A percentile compares a stretch with the other conserved stretches of the same genome.
Conservation (phyloP, 2,888 invertebrate species). For the Volucella inanis region DNA sequence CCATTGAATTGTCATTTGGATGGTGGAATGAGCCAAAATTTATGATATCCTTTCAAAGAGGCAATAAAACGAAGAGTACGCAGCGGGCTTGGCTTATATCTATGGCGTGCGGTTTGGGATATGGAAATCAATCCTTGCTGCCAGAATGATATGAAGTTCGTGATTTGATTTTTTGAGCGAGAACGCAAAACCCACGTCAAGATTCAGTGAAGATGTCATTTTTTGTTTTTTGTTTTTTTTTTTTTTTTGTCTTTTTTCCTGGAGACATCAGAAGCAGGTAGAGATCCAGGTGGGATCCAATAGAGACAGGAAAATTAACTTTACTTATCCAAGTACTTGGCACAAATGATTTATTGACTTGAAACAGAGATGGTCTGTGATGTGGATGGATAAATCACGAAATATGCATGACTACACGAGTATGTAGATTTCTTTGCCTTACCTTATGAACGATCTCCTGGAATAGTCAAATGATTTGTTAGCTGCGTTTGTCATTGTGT, state of each 20-base stretch:
- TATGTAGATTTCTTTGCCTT: slow-evolving; percentile 18
- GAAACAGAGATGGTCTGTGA: slow-evolving; percentile 31
- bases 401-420: slow-evolving; percentile 16
- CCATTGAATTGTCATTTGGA: slow-evolving; percentile 22
- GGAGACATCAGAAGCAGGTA: slow-evolving; percentile 21
- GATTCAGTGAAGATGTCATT: slow-evolving; percentile 38
- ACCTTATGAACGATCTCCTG: neutral
- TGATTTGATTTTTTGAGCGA: slow-evolving; percentile 54
- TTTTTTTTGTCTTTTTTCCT: slow-evolving; percentile 5
- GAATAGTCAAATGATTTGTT: slow-evolving; percentile 28
- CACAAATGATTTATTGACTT: slow-evolving; percentile 57
- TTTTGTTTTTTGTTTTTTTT: slow-evolving; percentile 8
- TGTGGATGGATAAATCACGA: slow-evolving; percentile 8
- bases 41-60: slow-evolving; percentile 1
- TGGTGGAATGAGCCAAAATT: neutral
- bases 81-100: neutral
- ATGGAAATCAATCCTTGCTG: slow-evolving; percentile 48
- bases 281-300: neutral
- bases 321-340: slow-evolving; percentile 41
- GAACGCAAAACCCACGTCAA: slow-evolving; percentile 46
- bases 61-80: neutral
- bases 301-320: slow-evolving; percentile 41
- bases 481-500: slow-evolving; percentile 49
- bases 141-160: slow-evolving; percentile 52
- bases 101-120: neutral